Evolutionary conservation across 1,140 invertebrate species (phyloP), one percentile per base, ranked within the genome.

Genomic region (Frieseomelitta varia): DNA sequence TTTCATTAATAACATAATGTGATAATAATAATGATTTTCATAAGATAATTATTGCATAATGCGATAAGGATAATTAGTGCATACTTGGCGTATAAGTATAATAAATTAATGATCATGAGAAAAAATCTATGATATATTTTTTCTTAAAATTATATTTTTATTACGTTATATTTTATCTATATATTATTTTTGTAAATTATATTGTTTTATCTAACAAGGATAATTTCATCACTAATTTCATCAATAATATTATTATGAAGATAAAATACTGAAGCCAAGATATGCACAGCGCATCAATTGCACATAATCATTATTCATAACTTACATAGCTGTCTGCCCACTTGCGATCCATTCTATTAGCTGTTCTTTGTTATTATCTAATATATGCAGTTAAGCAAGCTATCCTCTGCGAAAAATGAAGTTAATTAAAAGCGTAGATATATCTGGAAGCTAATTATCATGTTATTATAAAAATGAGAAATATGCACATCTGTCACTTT

Each of bases 261-360:
- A 75, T 76, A 21, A n/a, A 68, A 47, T 47, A 47, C 6, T 47
- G 30, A 69, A 84, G 81, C 68, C 56, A 56, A n/a, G 21, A 75
- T 73, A 71, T 58, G 75, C 58, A 53, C 0, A 6, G 79, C 67
- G 72, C 65, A 73, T 71, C 56, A 65, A n/a, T 79, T 77, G 68
- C 61, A 61, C 77, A 83, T 76, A 68, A 86, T 83, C 80, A 89
- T 88, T 83, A 89, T 88, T 88, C 76, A 89, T 88, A 86, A 85
- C 24, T 58, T 65, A 24, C 87, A 53, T 88, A 68, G 68, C 74
- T 30, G 71, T 74, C 87, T 84, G 58, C 87, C 84, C 82, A 88
- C 84, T 69, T 77, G 68, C 68, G 74, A 65, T 55, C 73, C 67
- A 75, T 76, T 73, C 78, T 65, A 55, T 53, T 56, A 19, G 58